Conservation (phyloP, 1,140 invertebrate species). For the Heliothis virescens region DNA sequence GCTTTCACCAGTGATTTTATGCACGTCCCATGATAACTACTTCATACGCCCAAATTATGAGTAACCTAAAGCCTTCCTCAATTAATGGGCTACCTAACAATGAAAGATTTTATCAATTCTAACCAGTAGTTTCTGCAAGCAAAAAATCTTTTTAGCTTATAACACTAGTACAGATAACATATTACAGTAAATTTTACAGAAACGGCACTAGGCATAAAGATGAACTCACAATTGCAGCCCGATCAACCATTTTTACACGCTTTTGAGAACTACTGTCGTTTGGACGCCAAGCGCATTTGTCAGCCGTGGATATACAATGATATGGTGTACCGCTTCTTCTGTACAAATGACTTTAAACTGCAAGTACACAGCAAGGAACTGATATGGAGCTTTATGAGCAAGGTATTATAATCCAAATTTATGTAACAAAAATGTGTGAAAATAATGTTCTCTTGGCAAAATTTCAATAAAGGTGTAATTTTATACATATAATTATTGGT, state of each 20-base stretch:
- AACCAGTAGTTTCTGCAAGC: too few relatives aligned
- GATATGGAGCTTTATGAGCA: constrained; percentile 39
- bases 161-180: background rate
- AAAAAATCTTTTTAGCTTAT: too few relatives aligned
- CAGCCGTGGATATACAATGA: constrained; percentile 49
- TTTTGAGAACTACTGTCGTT: constrained; percentile 35
- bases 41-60: too few relatives aligned
- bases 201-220: constrained; percentile 31
- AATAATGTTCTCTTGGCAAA: too few relatives aligned
- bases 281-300: constrained; percentile 36
- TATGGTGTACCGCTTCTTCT: constrained; percentile 12
- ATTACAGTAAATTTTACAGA: constrained; percentile 42
- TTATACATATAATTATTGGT: too few relatives aligned
- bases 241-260: constrained; percentile 22
- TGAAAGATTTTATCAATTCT: too few relatives aligned
- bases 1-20: too few relatives aligned
- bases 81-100: too few relatives aligned
- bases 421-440: too few relatives aligned
- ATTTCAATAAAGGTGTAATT: too few relatives aligned
- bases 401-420: constrained; percentile 14
- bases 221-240: constrained; percentile 5
- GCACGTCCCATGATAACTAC: too few relatives aligned
- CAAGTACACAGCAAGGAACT: constrained; percentile 32
- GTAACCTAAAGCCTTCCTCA: too few relatives aligned
- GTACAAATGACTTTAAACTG: background rate